These are phyloP conservation scores for Pelosia muscerda DNA, from an alignment of 2,888 invertebrate genomes.

Conservation along the genomic window DNA sequence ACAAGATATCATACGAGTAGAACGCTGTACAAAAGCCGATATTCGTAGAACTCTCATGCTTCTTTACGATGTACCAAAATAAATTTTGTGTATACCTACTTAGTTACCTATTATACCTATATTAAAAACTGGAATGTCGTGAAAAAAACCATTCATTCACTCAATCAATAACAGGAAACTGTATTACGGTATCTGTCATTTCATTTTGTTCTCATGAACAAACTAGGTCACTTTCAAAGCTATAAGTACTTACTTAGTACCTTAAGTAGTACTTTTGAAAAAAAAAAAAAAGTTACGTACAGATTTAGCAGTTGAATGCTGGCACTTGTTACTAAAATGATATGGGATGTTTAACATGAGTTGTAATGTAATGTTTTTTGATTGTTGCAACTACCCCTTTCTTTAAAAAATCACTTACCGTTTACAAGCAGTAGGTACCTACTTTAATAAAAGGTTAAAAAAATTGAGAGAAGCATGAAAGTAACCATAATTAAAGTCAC, in stretches of 20 bases:
- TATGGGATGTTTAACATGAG: not conserved
- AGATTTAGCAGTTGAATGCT: too few species aligned
- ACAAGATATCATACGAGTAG: too few species aligned
- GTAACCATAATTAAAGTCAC: constrained; percentile 7
- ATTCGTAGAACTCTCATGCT: too few species aligned
- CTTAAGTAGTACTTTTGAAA: not conserved
- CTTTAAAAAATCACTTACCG: not conserved
- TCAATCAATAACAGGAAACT: constrained; percentile 1
- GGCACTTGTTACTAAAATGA: too few species aligned
- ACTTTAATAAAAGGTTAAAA: too few species aligned
- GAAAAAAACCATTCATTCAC: not conserved
- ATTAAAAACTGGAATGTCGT: not conserved
- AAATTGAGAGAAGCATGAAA: constrained; percentile 9
- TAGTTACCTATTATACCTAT: too few species aligned
- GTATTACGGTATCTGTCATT: not conserved
- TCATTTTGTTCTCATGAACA: not conserved
- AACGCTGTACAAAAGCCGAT: too few species aligned
- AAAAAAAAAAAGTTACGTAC: not conserved
- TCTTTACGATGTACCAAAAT: too few species aligned
- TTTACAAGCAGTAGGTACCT: not conserved
- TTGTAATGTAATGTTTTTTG: not conserved
- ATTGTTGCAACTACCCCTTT: not conserved
- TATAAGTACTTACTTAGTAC: not conserved
- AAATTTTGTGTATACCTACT: too few species aligned
- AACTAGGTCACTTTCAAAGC: constrained; percentile 1